Conservation (phyloP, 2,113 vertebrate genomes). For the Notechis scutatus region DNA sequence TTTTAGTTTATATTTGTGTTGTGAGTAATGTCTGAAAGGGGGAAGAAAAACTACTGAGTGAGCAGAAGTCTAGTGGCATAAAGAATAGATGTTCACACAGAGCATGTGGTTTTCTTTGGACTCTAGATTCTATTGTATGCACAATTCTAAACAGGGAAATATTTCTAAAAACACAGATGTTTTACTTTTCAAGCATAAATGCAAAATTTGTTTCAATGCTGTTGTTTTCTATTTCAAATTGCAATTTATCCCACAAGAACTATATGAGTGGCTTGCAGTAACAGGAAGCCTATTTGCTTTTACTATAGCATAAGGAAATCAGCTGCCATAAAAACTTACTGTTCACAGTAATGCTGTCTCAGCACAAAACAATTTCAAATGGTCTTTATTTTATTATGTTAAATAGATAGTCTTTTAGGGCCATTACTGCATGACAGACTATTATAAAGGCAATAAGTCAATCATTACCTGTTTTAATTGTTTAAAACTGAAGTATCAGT, state of each 20-base stretch:
- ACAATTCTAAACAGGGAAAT: background rate
- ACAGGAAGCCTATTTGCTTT: conserved; percentile 68
- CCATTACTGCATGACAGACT: conserved; percentile 57
- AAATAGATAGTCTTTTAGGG: conserved; percentile 51
- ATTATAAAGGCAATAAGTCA: conserved; percentile 61
- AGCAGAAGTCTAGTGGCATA: background rate
- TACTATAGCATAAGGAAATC: conserved; percentile 61
- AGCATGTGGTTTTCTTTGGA: background rate
- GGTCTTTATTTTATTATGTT: conserved; percentile 62
- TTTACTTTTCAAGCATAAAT: conserved; percentile 37
- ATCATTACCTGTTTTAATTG: conserved; percentile 66
- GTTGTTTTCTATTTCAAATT: conserved; percentile 61
- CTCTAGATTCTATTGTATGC: background rate
- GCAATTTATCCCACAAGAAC: conserved; percentile 49
- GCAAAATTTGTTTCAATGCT: conserved; percentile 29
- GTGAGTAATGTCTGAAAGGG: background rate
- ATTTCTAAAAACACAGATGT: background rate
- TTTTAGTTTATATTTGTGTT: background rate
- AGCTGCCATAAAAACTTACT: conserved; percentile 62
- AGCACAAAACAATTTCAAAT: conserved; percentile 64
- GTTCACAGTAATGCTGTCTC: conserved; percentile 61
- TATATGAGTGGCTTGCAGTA: conserved; percentile 58
- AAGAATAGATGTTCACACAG: background rate
- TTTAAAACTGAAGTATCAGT: conserved; percentile 57
- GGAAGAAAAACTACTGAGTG: background rate